Evolutionary conservation across 2,888 invertebrate genomes (phyloP).

Genomic region (Eupithecia subfuscata): DNA sequence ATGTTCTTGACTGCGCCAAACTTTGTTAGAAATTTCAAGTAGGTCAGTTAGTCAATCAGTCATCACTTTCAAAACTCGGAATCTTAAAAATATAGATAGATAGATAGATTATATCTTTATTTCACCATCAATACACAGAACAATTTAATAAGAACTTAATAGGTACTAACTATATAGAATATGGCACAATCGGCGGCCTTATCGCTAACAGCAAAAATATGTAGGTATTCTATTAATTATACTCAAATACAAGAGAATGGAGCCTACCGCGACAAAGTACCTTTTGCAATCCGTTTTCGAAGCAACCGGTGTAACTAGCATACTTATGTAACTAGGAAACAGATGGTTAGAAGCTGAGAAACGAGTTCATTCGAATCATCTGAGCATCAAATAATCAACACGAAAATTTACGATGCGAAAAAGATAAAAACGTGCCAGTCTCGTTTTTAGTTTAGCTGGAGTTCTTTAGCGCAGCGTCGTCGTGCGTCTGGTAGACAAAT

Average conservation of each 20-base stretch:
- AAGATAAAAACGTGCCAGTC: background rate
- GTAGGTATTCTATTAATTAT: background rate
- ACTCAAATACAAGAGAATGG: background rate
- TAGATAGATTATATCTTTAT: no score
- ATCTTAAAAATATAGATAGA: no score
- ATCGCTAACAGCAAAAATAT: no score
- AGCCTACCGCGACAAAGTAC: constrained; percentile 45
- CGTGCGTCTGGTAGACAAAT: background rate
- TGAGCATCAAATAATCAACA: constrained; percentile 34
- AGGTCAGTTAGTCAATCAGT: background rate
- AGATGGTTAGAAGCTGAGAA: constrained; percentile 48
- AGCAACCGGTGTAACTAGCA: constrained; percentile 63
- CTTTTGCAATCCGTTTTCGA: constrained; percentile 73
- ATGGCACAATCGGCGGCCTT: no score
- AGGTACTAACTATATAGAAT: no score
- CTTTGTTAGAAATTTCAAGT: background rate
- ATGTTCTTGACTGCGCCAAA: background rate
- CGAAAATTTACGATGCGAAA: constrained; percentile 5
- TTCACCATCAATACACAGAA: no score
- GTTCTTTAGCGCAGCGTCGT: background rate
- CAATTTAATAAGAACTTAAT: no score
- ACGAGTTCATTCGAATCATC: constrained; percentile 44
- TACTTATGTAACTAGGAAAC: constrained; percentile 59
- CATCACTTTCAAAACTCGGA: background rate
- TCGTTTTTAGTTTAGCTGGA: background rate